phyloP scores from a whole-genome alignment of 2,888 invertebrate genomes.

The Rhagophthalmus giganteus region DNA sequence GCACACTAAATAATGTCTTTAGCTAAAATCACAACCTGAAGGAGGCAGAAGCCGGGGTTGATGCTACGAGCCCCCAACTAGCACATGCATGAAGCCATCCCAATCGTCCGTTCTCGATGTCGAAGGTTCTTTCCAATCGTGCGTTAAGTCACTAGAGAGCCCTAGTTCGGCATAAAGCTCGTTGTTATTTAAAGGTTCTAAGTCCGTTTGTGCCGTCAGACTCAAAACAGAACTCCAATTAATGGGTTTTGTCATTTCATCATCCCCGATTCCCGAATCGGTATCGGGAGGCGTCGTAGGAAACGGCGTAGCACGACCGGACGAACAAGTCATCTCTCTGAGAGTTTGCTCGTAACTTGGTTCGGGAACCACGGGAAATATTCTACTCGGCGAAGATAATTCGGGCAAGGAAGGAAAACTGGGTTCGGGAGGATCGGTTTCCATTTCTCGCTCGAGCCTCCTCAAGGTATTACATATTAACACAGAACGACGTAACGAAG shows the following conservation, averaged over 20 bases:
- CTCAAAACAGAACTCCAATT: constrained; percentile 92
- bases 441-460: constrained; percentile 87
- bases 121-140: constrained; percentile 63
- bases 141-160: constrained; percentile 64
- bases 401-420: constrained; percentile 55
- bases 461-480: constrained; percentile 91
- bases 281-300: constrained; percentile 63
- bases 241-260: constrained; percentile 75
- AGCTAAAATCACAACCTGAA: constrained; percentile 55
- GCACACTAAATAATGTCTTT: constrained; percentile 43
- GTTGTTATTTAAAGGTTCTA: constrained; percentile 80
- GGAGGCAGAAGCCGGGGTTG: constrained; percentile 36
- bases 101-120: constrained; percentile 55
- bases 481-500: constrained; percentile 85
- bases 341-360: constrained; percentile 53
- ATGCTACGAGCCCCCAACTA: constrained; percentile 70
- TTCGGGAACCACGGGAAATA: constrained; percentile 40
- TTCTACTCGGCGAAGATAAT: constrained; percentile 50
- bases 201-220: constrained; percentile 81
- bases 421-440: constrained; percentile 62
- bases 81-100: constrained; percentile 69
- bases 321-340: constrained; percentile 55
- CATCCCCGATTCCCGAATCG: constrained; percentile 78
- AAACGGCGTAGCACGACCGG: constrained; percentile 72
- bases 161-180: constrained; percentile 76